Evolutionary conservation across 2,797 vertebrate genomes (phyloP), one percentile per base, ranked within the genome.

Genomic region (Erpetoichthys calabaricus): DNA sequence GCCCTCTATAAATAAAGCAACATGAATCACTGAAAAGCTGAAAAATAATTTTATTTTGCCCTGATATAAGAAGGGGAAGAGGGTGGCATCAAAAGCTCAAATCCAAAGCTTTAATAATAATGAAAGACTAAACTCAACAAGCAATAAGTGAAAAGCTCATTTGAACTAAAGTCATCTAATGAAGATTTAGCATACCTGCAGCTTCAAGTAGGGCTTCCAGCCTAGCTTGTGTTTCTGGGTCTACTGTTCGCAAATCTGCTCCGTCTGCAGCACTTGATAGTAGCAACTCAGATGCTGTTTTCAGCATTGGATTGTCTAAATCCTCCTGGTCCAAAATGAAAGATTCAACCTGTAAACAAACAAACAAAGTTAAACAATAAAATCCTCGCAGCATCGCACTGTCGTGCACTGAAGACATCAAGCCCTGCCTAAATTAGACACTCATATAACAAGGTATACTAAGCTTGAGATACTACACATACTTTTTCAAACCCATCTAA

Each of bases 261-360:
- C 93, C 94, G 67, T 98, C 94, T 76, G 93, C 90, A 66, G 92
- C 90, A 56, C 90, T 94, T 57, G 94, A 92, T 69, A 99, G 81
- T 71, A 98, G 94, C 68, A 99, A 80, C 79, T 98, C 94, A 68
- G 94, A 99, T 1, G 94, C 94, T 1, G 95, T 97, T 86, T 99
- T 98, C 77, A 99, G 91, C 67, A 99, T 95, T 65, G 94, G 93
- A 82, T 97, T 98, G 84, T 99, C 95, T 74, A 98, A 82, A 80
- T 98, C 94, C 74, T 99, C 96, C 88, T 98, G 96, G 82, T 99
- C 96, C 86, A 99, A 81, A 80, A 99, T 98, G 79, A 99, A 99
- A 47, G 96, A 99, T 76, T 98, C 96, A 64, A 99, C 94, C 96
- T 98, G 68, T 60, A 57, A 45, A 68, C 79, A 47, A 56, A 5